Evolutionary conservation across 2,113 vertebrate species (phyloP).

Genomic region (Grantiella picta): DNA sequence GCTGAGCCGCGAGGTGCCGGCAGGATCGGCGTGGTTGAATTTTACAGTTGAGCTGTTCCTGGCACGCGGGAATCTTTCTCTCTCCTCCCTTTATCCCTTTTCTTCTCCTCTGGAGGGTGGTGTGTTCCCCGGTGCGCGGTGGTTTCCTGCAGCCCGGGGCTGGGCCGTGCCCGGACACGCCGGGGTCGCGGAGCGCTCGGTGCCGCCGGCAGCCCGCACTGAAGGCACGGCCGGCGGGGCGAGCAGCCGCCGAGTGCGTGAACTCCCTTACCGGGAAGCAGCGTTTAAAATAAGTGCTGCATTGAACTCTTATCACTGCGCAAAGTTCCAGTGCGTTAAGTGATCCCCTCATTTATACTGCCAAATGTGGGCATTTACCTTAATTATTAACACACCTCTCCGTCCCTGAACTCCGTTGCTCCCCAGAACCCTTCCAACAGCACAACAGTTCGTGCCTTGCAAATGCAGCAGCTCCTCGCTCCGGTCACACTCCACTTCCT

Average conservation of each 20-base stretch:
- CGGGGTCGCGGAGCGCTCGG: not conserved
- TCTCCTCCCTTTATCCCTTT: too few relatives aligned
- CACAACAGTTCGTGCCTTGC: not conserved
- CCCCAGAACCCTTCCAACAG: not conserved
- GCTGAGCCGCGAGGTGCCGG: not conserved
- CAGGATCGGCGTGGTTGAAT: not conserved
- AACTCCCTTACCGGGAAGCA: not conserved
- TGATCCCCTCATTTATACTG: not conserved
- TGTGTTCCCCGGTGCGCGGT: fast-evolving
- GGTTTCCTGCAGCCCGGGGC: not conserved
- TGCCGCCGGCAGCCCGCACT: not conserved
- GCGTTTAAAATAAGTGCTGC: not conserved
- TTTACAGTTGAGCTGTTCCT: fast-evolving
- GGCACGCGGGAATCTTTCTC: not conserved
- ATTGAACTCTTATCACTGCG: fast-evolving
- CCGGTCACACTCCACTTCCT: fast-evolving
- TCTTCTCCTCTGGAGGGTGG: not conserved
- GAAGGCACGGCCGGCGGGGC: not conserved
- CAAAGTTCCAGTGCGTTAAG: not conserved
- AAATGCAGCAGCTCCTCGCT: not conserved
- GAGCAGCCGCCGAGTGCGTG: fast-evolving
- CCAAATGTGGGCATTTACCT: not conserved
- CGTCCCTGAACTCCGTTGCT: not conserved
- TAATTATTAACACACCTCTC: not conserved
- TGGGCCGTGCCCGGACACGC: not conserved